These are phyloP conservation scores for Chorisops tibialis DNA, from an alignment of 2,888 invertebrate genomes.

Conservation along the genomic window DNA sequence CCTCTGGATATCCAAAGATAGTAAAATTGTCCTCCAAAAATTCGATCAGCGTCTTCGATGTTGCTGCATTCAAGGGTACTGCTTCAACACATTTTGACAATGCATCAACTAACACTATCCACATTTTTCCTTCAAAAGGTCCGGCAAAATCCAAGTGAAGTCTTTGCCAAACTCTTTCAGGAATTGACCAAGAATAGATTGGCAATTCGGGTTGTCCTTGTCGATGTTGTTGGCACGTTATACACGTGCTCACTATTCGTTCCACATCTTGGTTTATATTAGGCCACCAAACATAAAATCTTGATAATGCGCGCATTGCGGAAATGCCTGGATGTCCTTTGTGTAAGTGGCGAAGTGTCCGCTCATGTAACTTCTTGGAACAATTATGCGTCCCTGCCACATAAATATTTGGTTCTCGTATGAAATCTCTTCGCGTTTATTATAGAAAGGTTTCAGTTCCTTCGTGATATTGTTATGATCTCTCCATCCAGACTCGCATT, in stretches of 20 bases:
- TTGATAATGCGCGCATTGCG: constrained; percentile 1
- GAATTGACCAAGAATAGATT: too few relatives aligned
- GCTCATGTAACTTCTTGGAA: neutral
- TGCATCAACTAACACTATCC: neutral
- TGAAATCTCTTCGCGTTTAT: neutral
- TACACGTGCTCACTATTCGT: neutral
- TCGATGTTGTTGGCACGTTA: too few relatives aligned
- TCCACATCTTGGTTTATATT: neutral
- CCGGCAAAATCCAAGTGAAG: too few relatives aligned
- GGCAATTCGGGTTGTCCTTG: too few relatives aligned
- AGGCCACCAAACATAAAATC: neutral
- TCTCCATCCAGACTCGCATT: too few relatives aligned
- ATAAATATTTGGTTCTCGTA: neutral
- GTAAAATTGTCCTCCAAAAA: too few relatives aligned
- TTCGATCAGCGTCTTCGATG: too few relatives aligned
- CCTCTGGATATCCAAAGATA: too few relatives aligned
- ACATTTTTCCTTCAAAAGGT: neutral
- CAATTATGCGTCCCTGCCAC: neutral
- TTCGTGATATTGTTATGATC: too few relatives aligned
- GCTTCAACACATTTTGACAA: neutral
- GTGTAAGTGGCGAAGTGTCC: neutral
- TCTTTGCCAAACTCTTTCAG: too few relatives aligned
- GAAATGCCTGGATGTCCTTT: neutral
- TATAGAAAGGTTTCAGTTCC: neutral
- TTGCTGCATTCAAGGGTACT: too few relatives aligned